These are phyloP conservation scores for Prionace glauca DNA, from an alignment of 2,797 vertebrate species.

Conservation along the genomic window DNA sequence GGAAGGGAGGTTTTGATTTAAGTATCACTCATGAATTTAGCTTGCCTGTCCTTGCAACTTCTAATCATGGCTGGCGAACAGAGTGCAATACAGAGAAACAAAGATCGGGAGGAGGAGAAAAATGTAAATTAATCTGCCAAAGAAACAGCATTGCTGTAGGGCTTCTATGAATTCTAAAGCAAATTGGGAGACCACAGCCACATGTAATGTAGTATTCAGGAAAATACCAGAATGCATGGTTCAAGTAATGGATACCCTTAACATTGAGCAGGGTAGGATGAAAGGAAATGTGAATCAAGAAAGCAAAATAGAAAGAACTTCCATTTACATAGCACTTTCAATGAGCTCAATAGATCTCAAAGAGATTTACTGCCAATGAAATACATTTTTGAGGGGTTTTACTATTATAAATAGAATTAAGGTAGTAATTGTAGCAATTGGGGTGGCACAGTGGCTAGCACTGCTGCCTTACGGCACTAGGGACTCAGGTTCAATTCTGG, in stretches of 20 bases:
- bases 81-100: too few species aligned
- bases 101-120: not conserved
- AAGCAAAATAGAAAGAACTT: not conserved
- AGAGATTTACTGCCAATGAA: not conserved
- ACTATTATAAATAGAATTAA: not conserved
- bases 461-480: too few species aligned
- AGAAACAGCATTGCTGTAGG: too few species aligned
- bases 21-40: not conserved
- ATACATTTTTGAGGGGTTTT: not conserved
- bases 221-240: not conserved
- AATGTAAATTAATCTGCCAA: not conserved
- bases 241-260: too few species aligned
- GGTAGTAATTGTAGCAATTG: not conserved
- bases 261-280: not conserved
- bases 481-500: too few species aligned
- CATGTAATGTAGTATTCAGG: too few species aligned
- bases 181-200: too few species aligned
- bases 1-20: not conserved
- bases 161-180: too few species aligned
- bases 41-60: not conserved
- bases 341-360: not conserved
- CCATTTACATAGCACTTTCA: not conserved
- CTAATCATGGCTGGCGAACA: not conserved
- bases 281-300: not conserved
- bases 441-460: too few species aligned